phyloP scores from a whole-genome alignment of 2,888 invertebrate species.

The Parnassius mnemosyne region DNA sequence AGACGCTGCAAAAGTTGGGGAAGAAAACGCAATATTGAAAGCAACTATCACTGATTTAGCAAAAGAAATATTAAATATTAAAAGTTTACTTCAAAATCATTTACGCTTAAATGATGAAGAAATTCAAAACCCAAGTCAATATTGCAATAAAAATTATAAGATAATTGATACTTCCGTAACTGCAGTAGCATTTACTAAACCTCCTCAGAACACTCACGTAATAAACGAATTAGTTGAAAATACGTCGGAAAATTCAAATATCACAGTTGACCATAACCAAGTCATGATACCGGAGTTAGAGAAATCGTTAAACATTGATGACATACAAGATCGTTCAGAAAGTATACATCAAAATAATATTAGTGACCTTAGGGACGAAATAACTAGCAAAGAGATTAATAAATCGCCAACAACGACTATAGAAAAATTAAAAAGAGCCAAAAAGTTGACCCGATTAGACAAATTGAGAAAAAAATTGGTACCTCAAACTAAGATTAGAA shows the following conservation, averaged over 20 bases:
- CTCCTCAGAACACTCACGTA: neutral
- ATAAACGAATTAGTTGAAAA: constrained; percentile 4
- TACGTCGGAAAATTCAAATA: constrained; percentile 1
- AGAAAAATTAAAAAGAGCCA: constrained; percentile 35
- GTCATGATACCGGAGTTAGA: neutral
- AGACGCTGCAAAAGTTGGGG: constrained; percentile 39
- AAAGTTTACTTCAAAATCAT: constrained; percentile 34
- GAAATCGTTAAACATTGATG: neutral
- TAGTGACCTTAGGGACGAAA: neutral
- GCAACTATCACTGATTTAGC: constrained; percentile 34
- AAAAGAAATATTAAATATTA: constrained; percentile 41
- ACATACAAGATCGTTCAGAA: neutral
- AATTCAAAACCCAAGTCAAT: constrained; percentile 12
- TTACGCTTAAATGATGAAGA: constrained; percentile 14
- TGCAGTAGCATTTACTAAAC: neutral
- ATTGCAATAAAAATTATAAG: constrained; percentile 13
- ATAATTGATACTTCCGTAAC: neutral
- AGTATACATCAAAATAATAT: neutral
- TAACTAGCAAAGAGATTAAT: constrained; percentile 7
- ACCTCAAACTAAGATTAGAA: constrained; percentile 57
- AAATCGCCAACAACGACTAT: constrained; percentile 9
- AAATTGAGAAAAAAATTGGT: constrained; percentile 49
- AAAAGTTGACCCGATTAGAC: constrained; percentile 51
- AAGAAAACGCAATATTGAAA: constrained; percentile 41
- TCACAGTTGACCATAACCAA: neutral